Evolutionary conservation across 1,140 invertebrate species (phyloP).

Genomic region (Apocrypta bakeri): DNA sequence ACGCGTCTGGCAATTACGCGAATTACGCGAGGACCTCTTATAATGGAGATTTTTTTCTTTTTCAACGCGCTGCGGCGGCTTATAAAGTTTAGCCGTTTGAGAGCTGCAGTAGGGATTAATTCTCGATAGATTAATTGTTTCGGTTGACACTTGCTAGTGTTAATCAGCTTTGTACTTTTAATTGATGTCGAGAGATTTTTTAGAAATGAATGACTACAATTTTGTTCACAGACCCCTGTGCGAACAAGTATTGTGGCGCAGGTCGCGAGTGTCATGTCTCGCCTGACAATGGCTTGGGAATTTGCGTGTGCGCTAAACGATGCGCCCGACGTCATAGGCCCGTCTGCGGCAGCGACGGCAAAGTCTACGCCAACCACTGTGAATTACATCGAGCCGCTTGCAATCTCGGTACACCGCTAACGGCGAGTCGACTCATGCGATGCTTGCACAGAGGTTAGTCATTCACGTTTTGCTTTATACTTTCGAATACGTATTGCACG

Average conservation of each 20-base stretch:
- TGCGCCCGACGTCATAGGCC: slow-evolving; percentile 76
- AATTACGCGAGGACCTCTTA: neutral
- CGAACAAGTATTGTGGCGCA: slow-evolving; percentile 80
- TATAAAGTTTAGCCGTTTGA: neutral
- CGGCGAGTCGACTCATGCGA: slow-evolving; percentile 75
- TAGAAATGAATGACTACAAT: too few species aligned
- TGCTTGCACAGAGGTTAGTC: slow-evolving; percentile 72
- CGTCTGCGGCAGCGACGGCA: slow-evolving; percentile 85
- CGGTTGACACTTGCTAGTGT: too few species aligned
- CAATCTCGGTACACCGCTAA: slow-evolving; percentile 76
- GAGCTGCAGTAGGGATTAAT: neutral
- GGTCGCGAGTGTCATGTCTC: slow-evolving; percentile 80
- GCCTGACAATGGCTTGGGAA: slow-evolving; percentile 71
- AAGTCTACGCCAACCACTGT: slow-evolving; percentile 85
- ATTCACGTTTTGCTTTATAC: neutral
- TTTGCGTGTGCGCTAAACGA: slow-evolving; percentile 80
- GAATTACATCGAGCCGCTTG: slow-evolving; percentile 84
- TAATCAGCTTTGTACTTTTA: too few species aligned
- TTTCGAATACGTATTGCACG: slow-evolving; percentile 18
- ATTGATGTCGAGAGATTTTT: too few species aligned
- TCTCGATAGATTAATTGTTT: neutral
- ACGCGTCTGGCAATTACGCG: slow-evolving; percentile 16
- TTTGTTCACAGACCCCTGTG: slow-evolving; percentile 77
- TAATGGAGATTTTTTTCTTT: neutral
- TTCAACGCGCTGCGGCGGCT: neutral